These are phyloP conservation scores for Patiria miniata DNA, from an alignment of 35 echinoderm and acorn worm species.

Conservation along the genomic window DNA sequence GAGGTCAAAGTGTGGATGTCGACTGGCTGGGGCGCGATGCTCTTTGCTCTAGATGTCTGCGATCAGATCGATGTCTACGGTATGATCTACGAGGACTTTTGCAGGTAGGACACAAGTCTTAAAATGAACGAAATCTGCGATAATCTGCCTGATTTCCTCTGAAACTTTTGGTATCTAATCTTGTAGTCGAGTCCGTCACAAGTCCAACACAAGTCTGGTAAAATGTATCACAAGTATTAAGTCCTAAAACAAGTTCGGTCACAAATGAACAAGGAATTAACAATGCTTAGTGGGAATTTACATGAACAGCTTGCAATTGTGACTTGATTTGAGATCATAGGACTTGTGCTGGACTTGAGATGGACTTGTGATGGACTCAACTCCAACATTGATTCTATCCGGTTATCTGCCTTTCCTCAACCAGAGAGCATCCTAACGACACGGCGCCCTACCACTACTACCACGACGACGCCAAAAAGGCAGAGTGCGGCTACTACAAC, in stretches of 20 bases:
- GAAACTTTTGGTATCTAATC: too few relatives aligned
- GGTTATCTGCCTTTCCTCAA: conserved; percentile 17
- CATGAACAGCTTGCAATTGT: not conserved
- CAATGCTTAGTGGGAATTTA: too few relatives aligned
- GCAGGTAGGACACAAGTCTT: too few relatives aligned
- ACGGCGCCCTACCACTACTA: conserved; percentile 72
- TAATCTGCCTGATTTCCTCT: too few relatives aligned
- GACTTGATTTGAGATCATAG: not conserved
- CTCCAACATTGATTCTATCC: not conserved
- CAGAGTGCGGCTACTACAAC: conserved; percentile 80
- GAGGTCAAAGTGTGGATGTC: conserved; percentile 84
- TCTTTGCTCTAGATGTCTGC: conserved; percentile 76
- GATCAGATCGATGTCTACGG: conserved; percentile 79
- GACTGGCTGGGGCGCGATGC: conserved; percentile 87
- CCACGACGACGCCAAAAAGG: conserved; percentile 75
- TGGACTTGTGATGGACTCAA: too few relatives aligned
- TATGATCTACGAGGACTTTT: conserved; percentile 83
- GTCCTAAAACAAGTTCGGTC: too few relatives aligned
- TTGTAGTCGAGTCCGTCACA: too few relatives aligned
- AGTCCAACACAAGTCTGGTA: too few relatives aligned
- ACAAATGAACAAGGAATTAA: too few relatives aligned
- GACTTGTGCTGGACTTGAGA: too few relatives aligned
- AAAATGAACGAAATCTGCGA: too few relatives aligned
- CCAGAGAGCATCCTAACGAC: conserved; percentile 83
- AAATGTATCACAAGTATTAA: too few relatives aligned